phyloP scores from a whole-genome alignment of 2,888 invertebrate species.

The Alcis repandata region DNA sequence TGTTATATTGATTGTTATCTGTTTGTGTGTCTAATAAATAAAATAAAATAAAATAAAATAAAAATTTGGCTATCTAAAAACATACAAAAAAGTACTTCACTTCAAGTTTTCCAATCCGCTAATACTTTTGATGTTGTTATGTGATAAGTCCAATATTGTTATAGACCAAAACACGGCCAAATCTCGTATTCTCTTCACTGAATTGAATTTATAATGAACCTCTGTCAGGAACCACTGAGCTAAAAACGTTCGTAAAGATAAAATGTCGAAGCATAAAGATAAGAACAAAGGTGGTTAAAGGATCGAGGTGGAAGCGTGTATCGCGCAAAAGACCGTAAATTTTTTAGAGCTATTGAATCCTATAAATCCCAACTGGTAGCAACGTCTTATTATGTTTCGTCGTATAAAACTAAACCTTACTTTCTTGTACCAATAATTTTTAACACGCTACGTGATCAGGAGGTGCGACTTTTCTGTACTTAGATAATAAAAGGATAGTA shows the following conservation, averaged over 20 bases:
- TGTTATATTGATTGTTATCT: too few relatives aligned
- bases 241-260: constrained; percentile 54
- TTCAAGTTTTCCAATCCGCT: constrained; percentile 83
- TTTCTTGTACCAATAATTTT: constrained; percentile 12
- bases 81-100: constrained; percentile 57
- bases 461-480: constrained; percentile 8
- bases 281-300: constrained; percentile 13
- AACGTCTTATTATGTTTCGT: constrained; percentile 1
- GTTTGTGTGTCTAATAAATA: too few relatives aligned
- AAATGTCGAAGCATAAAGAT: constrained; percentile 21
- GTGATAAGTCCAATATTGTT: constrained; percentile 86
- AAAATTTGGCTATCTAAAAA: background rate
- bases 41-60: background rate
- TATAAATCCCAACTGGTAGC: constrained; percentile 8
- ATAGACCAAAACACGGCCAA: constrained; percentile 88
- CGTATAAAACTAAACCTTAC: constrained; percentile 12
- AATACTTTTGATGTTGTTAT: constrained; percentile 87
- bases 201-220: constrained; percentile 87
- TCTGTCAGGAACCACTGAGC: constrained; percentile 88
- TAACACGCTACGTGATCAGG: constrained; percentile 9
- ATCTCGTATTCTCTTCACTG: constrained; percentile 82
- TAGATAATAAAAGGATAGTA: constrained; percentile 20
- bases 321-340: constrained; percentile 13
- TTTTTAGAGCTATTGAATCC: constrained; percentile 13
- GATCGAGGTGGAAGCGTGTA: background rate